These are phyloP conservation scores for Amblyraja radiata DNA, from an alignment of 2,797 vertebrate species.

Conservation along the genomic window DNA sequence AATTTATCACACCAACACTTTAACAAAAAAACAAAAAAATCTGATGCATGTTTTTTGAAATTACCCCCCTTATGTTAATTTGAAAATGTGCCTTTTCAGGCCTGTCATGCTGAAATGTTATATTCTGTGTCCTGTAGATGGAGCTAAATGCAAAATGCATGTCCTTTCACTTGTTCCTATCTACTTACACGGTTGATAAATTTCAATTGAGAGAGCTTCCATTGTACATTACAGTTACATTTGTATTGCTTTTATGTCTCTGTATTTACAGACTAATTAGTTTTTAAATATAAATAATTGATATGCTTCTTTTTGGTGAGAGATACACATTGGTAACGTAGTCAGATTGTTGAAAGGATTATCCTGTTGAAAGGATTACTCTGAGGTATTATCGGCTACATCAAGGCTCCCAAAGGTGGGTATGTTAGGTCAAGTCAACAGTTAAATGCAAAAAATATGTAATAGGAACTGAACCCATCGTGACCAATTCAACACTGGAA, in stretches of 20 bases:
- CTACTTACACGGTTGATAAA: background rate
- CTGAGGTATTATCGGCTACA: background rate
- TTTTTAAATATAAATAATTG: background rate
- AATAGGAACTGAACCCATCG: background rate
- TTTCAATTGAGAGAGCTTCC: background rate
- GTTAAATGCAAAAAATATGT: background rate
- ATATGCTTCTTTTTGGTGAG: background rate
- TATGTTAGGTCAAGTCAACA: background rate
- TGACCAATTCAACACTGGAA: background rate
- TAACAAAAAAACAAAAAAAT: background rate
- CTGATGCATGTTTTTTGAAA: background rate
- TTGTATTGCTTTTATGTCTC: background rate
- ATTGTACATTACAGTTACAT: background rate
- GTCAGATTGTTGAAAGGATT: background rate
- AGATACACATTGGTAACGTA: background rate
- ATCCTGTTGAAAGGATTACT: background rate
- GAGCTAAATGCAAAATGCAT: conserved; percentile 23
- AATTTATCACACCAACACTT: too few species aligned
- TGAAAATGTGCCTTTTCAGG: background rate
- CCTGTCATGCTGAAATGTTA: background rate
- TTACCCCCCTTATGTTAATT: background rate
- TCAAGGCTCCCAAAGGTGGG: background rate
- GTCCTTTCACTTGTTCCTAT: background rate
- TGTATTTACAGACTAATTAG: background rate
- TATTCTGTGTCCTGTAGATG: background rate